phyloP scores from a whole-genome alignment of 2,888 invertebrate species.

The Balanococcus diminutus region DNA sequence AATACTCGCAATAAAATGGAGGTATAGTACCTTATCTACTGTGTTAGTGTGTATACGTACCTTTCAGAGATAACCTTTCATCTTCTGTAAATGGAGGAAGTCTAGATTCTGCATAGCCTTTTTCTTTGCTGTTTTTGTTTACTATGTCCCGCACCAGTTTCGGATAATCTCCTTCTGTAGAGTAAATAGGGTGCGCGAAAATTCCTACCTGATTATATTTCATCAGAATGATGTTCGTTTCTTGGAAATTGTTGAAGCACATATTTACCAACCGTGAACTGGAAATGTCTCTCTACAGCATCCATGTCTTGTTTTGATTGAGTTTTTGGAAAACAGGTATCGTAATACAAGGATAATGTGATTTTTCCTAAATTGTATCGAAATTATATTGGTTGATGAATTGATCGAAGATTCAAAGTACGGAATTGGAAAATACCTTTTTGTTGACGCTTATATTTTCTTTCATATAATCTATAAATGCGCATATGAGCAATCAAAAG shows the following conservation, averaged over 20 bases:
- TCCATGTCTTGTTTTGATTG: neutral
- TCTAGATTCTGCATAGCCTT: conserved; percentile 63
- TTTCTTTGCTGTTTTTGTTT: conserved; percentile 61
- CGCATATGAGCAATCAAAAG: conserved; percentile 71
- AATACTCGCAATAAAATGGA: too few species aligned
- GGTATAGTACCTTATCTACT: too few species aligned
- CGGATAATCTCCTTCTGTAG: conserved; percentile 65
- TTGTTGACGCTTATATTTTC: conserved; percentile 65
- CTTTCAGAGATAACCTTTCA: conserved; percentile 67
- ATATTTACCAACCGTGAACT: neutral
- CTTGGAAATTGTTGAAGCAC: too few species aligned
- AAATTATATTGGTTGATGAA: neutral
- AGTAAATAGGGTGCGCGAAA: conserved; percentile 58
- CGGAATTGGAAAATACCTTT: conserved; percentile 62
- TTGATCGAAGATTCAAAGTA: too few species aligned
- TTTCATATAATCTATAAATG: conserved; percentile 69
- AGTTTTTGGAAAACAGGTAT: neutral
- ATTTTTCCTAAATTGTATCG: conserved; percentile 20
- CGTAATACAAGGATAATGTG: neutral
- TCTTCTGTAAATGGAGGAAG: conserved; percentile 64
- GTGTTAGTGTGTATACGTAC: too few species aligned
- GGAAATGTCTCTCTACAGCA: neutral
- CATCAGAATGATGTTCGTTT: neutral
- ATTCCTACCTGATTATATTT: conserved; percentile 57
- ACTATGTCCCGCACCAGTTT: conserved; percentile 63